Conservation (phyloP, 1,140 invertebrate genomes). For the Pollicipes pollicipes region DNA sequence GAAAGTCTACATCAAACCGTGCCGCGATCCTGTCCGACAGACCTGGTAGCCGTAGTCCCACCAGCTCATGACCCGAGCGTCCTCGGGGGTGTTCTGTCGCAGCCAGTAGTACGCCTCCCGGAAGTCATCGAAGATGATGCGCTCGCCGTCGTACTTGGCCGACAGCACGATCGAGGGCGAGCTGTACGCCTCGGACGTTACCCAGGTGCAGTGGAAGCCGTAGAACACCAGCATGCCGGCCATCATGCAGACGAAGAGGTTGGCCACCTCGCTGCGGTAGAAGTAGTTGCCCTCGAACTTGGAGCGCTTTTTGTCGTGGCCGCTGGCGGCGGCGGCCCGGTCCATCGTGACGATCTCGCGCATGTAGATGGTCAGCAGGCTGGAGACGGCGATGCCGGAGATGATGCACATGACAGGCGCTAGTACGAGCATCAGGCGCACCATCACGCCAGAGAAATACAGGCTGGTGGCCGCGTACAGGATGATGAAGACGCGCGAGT, state of each 20-base stretch:
- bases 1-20: too few relatives aligned
- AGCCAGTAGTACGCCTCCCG: constrained; percentile 96
- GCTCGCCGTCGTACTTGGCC: constrained; percentile 79
- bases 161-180: constrained; percentile 92
- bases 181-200: constrained; percentile 95
- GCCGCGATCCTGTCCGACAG: too few relatives aligned
- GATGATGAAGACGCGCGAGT: constrained; percentile 93
- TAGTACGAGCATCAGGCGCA: constrained; percentile 90
- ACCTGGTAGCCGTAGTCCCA: constrained; percentile 95
- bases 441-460: constrained; percentile 97
- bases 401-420: constrained; percentile 96
- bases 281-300: constrained; percentile 62
- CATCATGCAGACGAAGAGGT: constrained; percentile 65
- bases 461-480: constrained; percentile 93
- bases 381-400: constrained; percentile 80
- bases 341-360: constrained; percentile 49
- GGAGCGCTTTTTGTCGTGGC: constrained; percentile 29
- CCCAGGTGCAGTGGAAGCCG: constrained; percentile 96
- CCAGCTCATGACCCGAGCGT: constrained; percentile 93
- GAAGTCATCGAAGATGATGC: constrained; percentile 96
- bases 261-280: constrained; percentile 68
- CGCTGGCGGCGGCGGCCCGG: constrained; percentile 4
- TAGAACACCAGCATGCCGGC: constrained; percentile 74
- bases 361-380: constrained; percentile 75
- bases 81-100: constrained; percentile 75